Base-by-base conservation (phyloP, 1,140 invertebrate genomes). In the Penaeus chinensis region DNA sequence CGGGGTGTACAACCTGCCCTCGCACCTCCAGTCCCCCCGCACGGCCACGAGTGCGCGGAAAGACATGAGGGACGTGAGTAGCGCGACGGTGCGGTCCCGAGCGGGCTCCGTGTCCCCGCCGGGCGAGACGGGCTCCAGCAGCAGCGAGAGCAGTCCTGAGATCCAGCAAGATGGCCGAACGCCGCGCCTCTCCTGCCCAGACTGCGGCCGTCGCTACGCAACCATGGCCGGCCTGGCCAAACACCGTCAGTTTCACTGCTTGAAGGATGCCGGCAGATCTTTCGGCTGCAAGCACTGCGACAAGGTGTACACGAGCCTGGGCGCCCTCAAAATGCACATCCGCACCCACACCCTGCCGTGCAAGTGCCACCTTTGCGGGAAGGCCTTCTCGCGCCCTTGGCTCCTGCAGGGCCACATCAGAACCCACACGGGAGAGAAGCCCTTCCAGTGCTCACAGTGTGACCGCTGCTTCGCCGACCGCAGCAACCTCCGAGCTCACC, bases 281-380 rank as follows among this genome's bases (percentile, higher is more conserved):
- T 87, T 87, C 32, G 54, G 80, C 22, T 87, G 85, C 69, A 87
- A 87, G 80, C 85, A 87, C 85, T 87, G 85, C 60, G 85, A 87
- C 19, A 87, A 87, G 61, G 85, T 87, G 37, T 87, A 87, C 71
- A 87, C 85, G 20, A 82, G 80, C 60, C 85, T 87, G 61, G 85
- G 85, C n/a, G 85, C 85, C 61, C 81, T 87, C 60, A 87, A 87
- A 71, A 87, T 87, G 85, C 85, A 87, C 93, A 99, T 99, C 90
- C 94, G 98, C 65, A 99, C 98, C 3, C 98, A 99, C 92, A 99
- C 98, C 0, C 92, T 99, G 85, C 98, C 98, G 0, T 99, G 98
- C 94, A 99, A 99, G 93, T 99, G 98, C 92, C 93, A 80, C 62
- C 63, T 87, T 2, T 87, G 85, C 27, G 85, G 85, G 22, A 87